phyloP scores from a whole-genome alignment of 2,797 vertebrate genomes.

The Macropodus opercularis region DNA sequence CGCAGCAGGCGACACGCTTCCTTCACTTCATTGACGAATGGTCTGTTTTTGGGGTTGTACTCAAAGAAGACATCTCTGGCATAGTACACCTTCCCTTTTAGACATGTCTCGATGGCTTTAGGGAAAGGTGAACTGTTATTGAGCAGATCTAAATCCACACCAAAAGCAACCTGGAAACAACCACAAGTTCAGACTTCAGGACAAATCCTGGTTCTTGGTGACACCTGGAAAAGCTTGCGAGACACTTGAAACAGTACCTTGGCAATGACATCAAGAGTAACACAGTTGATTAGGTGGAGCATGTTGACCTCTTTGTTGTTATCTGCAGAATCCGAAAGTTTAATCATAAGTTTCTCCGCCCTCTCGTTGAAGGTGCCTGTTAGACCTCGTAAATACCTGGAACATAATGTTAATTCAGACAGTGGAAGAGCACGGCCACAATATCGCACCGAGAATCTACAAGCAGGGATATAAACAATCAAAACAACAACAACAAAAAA shows the following conservation, averaged over 20 bases:
- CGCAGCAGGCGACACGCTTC: constrained; percentile 84
- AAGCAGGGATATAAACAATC: no score
- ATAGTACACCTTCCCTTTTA: constrained; percentile 59
- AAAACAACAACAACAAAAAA: no score
- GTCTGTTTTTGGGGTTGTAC: constrained; percentile 82
- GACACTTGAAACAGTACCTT: constrained; percentile 80
- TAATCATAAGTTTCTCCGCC: constrained; percentile 87
- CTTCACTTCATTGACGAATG: constrained; percentile 78
- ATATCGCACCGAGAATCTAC: not conserved
- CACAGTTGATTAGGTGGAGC: constrained; percentile 81
- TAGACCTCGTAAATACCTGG: constrained; percentile 86
- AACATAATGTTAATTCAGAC: not conserved
- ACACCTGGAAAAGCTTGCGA: not conserved
- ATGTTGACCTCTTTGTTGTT: constrained; percentile 76
- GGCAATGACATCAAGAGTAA: constrained; percentile 88
- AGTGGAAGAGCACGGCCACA: not conserved
- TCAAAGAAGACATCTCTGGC: constrained; percentile 60
- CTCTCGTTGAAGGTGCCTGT: constrained; percentile 90
- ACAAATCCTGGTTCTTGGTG: not conserved
- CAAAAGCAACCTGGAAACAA: constrained; percentile 85
- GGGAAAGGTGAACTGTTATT: constrained; percentile 78
- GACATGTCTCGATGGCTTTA: constrained; percentile 77
- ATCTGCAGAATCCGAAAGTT: constrained; percentile 83
- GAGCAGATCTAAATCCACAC: constrained; percentile 86
- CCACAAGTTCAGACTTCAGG: not conserved